Evolutionary conservation across 2,113 vertebrate genomes (phyloP).

Genomic region (Rafetus swinhoei): DNA sequence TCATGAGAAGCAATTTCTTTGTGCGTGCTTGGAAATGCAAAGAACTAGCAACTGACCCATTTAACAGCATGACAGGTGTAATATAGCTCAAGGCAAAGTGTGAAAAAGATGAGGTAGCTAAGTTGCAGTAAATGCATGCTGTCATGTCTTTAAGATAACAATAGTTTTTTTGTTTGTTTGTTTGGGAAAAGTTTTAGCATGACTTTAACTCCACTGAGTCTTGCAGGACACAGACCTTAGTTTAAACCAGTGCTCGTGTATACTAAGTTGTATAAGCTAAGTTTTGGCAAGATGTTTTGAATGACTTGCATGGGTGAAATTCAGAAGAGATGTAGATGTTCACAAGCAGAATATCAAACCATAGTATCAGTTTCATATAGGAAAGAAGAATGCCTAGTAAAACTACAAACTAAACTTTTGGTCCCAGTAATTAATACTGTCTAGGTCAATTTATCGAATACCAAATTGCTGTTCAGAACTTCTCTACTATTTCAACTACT

Average conservation of each 20-base stretch:
- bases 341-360: background rate
- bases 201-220: background rate
- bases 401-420: background rate
- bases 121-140: background rate
- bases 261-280: background rate
- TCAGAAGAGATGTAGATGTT: background rate
- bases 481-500: background rate
- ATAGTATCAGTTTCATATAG: background rate
- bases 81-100: constrained; percentile 15
- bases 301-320: background rate
- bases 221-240: background rate
- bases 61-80: constrained; percentile 59
- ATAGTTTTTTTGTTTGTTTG: background rate
- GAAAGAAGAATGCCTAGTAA: background rate
- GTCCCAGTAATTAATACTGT: background rate
- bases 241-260: background rate
- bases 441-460: background rate
- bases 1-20: constrained; percentile 2
- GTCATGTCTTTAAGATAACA: constrained; percentile 8
- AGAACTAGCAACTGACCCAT: constrained; percentile 37
- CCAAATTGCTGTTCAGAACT: background rate
- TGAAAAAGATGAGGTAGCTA: constrained; percentile 32
- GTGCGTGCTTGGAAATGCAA: constrained; percentile 51
- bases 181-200: background rate
- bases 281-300: background rate